Percentiles rank a stretch among this genome's conserved stretches.
Conservation (phyloP, 2,888 invertebrate species). For the Tipula vernalis region DNA sequence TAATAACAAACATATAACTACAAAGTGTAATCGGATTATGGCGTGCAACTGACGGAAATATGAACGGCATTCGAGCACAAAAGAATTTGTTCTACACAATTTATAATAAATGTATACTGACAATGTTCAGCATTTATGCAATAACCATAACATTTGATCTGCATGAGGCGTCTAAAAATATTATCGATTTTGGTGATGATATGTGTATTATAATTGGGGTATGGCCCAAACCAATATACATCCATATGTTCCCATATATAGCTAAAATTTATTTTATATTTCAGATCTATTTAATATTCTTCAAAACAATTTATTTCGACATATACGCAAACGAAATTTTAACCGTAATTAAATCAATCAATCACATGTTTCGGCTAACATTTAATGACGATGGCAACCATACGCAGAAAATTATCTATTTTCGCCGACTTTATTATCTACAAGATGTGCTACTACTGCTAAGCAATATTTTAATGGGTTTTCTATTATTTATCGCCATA, state of each 20-base stretch:
- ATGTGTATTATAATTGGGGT: neutral
- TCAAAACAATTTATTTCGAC: neutral
- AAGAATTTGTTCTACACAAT: neutral
- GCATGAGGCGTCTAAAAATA: neutral
- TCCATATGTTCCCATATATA: no score
- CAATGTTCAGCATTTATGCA: neutral
- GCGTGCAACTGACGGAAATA: neutral
- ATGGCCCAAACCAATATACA: neutral
- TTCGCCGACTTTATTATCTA: neutral
- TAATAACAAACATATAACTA: neutral
- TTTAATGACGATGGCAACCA: neutral
- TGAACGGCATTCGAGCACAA: neutral
- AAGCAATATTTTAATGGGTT: neutral
- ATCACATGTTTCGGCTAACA: neutral
- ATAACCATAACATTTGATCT: neutral
- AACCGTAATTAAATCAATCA: neutral
- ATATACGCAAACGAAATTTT: neutral
- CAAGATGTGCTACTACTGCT: neutral
- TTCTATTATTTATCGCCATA: neutral
- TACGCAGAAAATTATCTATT: neutral
- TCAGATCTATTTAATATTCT: neutral
- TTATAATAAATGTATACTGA: neutral
- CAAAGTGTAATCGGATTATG: neutral
- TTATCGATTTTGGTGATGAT: neutral
- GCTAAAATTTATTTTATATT: neutral